These are phyloP conservation scores for Phocides pigmalion DNA, from an alignment of 1,140 invertebrate genomes.

Conservation along the genomic window DNA sequence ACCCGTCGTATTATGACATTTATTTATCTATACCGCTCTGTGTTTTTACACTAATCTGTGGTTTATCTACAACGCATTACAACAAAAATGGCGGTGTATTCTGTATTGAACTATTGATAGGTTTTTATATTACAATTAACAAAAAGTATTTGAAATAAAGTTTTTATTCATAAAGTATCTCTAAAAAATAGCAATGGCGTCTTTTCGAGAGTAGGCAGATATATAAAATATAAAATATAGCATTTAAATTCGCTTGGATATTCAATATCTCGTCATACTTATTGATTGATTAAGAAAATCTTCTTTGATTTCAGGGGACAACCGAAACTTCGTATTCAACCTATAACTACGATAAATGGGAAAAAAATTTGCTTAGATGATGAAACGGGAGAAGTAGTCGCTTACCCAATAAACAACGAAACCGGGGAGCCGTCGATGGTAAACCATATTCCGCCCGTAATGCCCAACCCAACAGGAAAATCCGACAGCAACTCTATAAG, in stretches of 20 bases:
- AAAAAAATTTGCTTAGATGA: slow-evolving; percentile 58
- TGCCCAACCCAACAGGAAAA: slow-evolving; percentile 20
- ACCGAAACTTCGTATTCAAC: slow-evolving; percentile 1
- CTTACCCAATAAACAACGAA: slow-evolving; percentile 63
- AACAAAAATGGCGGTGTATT: too few species aligned
- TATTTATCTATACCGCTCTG: too few species aligned
- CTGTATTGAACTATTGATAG: too few species aligned
- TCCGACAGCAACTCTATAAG: slow-evolving; percentile 41
- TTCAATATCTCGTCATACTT: not conserved
- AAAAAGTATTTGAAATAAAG: too few species aligned
- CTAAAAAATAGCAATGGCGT: not conserved
- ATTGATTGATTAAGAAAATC: slow-evolving; percentile 2
- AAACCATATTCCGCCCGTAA: slow-evolving; percentile 39
- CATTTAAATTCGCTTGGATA: not conserved
- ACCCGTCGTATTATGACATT: too few species aligned
- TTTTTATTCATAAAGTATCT: too few species aligned
- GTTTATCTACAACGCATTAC: too few species aligned
- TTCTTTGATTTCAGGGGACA: slow-evolving; percentile 1
- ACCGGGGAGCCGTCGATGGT: slow-evolving; percentile 60
- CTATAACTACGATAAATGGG: slow-evolving; percentile 10
- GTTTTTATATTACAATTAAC: too few species aligned
- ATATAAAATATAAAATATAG: not conserved
- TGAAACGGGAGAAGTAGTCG: slow-evolving; percentile 66
- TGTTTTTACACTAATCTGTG: too few species aligned
- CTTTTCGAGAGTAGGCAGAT: not conserved